These are phyloP conservation scores for Heliconius himera DNA, from an alignment of 1,140 invertebrate genomes.

Conservation along the genomic window DNA sequence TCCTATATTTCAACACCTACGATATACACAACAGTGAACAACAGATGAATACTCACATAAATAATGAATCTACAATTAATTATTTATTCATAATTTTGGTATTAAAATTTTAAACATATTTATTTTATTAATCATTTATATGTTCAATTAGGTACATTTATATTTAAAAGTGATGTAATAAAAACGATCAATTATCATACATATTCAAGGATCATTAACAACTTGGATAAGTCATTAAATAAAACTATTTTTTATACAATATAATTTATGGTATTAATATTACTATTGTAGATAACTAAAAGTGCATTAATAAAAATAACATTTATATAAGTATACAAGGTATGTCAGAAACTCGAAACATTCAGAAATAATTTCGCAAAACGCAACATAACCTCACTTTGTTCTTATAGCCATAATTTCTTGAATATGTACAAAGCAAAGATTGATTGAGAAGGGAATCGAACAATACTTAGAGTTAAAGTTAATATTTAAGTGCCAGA, in stretches of 20 bases:
- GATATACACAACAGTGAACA: neutral
- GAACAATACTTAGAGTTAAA: neutral
- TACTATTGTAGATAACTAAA: too few species aligned
- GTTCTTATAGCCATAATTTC: neutral
- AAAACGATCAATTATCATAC: too few species aligned
- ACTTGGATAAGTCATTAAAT: too few species aligned
- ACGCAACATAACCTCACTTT: slow-evolving; percentile 26
- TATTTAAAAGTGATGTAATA: too few species aligned
- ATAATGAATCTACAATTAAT: too few species aligned
- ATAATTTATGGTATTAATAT: too few species aligned
- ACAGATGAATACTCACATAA: neutral
- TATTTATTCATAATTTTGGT: too few species aligned
- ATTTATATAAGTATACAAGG: neutral
- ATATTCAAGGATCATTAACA: too few species aligned
- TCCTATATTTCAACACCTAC: neutral
- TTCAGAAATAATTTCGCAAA: slow-evolving; percentile 11
- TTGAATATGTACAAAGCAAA: neutral
- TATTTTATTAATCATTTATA: too few species aligned
- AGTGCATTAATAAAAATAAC: neutral
- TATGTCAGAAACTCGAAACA: neutral
- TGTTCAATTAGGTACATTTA: too few species aligned
- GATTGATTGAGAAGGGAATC: neutral
- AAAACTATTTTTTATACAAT: too few species aligned
- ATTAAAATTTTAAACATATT: too few species aligned
- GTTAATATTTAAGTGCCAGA: neutral